Evolutionary conservation across 2,113 vertebrate genomes (phyloP).

Genomic region (Naja naja): DNA sequence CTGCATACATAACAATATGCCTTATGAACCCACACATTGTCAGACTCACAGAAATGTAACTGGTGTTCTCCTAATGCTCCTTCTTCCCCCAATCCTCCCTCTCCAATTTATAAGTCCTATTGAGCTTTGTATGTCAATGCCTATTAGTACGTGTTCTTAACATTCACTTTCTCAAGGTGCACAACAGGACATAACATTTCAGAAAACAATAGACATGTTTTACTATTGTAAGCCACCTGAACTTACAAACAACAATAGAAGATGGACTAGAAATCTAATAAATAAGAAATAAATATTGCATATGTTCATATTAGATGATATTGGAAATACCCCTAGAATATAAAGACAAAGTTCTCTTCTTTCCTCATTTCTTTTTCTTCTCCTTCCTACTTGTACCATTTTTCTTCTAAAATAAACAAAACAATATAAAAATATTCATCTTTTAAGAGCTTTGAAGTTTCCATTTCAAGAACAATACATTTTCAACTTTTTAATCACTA

Average conservation of each 20-base stretch:
- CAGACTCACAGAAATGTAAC: neutral
- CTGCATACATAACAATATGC: too few relatives aligned
- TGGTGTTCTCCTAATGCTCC: neutral
- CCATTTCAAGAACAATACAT: neutral
- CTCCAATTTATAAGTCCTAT: neutral
- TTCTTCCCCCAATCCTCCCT: too few relatives aligned
- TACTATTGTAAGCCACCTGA: neutral
- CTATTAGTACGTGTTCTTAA: neutral
- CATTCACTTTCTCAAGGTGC: neutral
- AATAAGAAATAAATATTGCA: neutral
- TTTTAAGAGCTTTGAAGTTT: neutral
- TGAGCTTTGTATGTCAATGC: neutral
- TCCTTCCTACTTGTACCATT: neutral
- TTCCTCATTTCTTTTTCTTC: neutral
- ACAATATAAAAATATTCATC: neutral
- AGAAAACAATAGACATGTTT: neutral
- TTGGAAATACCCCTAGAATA: neutral
- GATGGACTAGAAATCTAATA: neutral
- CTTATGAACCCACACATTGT: neutral
- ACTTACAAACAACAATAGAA: neutral
- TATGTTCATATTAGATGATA: neutral
- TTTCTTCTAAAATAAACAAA: neutral
- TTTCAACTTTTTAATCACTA: slow-evolving; percentile 2
- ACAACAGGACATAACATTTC: neutral
- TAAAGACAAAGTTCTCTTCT: neutral